phyloP scores from a whole-genome alignment of 2,113 vertebrate species.

The Macrotis lagotis region DNA sequence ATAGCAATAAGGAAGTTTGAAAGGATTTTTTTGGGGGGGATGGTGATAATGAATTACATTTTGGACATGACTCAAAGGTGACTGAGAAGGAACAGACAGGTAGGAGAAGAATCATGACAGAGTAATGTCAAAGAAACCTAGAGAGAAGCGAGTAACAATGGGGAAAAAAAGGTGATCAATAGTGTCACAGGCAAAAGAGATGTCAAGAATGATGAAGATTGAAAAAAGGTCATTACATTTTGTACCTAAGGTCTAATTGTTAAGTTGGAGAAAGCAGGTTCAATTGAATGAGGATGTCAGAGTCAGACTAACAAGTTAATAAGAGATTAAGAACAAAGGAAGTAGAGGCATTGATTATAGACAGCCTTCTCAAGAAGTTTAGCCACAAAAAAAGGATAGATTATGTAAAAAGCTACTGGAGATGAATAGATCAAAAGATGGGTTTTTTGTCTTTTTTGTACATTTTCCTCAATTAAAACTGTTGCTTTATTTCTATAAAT shows the following conservation, averaged over 20 bases:
- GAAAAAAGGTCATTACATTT: neutral
- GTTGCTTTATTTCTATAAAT: neutral
- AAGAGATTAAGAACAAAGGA: neutral
- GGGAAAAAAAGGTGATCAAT: too few species aligned
- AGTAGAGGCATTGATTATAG: neutral
- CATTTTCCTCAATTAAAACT: too few species aligned
- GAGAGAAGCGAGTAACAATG: too few species aligned
- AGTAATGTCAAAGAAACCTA: too few species aligned
- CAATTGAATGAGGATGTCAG: neutral
- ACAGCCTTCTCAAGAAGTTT: neutral
- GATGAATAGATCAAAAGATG: neutral
- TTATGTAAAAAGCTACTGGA: neutral
- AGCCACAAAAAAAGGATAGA: neutral
- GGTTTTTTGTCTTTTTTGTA: neutral
- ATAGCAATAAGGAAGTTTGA: too few species aligned
- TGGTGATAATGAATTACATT: too few species aligned
- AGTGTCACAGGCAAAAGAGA: too few species aligned
- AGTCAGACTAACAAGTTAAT: neutral
- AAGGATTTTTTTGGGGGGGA: too few species aligned
- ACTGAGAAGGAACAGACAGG: too few species aligned
- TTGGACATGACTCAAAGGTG: too few species aligned
- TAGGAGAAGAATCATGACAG: too few species aligned
- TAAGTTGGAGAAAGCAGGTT: neutral
- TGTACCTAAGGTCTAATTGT: neutral
- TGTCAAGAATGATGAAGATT: too few species aligned